Conservation (phyloP, 2,113 vertebrate species). For the Cavia porcellus region DNA sequence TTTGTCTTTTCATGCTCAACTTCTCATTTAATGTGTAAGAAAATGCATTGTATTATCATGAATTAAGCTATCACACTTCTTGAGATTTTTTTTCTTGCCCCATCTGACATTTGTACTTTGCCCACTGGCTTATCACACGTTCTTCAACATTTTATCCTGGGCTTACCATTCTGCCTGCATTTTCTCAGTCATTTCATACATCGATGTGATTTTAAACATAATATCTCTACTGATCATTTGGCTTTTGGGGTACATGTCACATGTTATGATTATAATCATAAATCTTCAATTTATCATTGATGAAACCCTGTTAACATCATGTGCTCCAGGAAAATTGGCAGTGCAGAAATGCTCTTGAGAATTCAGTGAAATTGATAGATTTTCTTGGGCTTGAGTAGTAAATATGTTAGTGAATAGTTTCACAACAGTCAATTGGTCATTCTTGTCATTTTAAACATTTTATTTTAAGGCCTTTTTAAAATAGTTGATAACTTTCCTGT, state of each 20-base stretch:
- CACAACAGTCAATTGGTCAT: not conserved
- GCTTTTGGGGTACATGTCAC: not conserved
- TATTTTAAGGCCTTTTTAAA: not conserved
- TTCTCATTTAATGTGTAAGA: not conserved
- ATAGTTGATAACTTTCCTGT: not conserved
- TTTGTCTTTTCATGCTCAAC: not conserved
- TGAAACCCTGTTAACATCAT: constrained; percentile 50
- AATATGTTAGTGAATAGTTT: not conserved
- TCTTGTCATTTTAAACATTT: not conserved
- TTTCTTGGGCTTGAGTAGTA: not conserved
- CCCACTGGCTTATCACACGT: not conserved
- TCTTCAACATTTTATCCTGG: not conserved
- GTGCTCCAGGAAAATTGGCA: constrained; percentile 4
- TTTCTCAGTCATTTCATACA: not conserved
- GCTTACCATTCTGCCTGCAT: not conserved
- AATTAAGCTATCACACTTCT: not conserved
- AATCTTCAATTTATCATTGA: constrained; percentile 45
- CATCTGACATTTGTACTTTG: not conserved
- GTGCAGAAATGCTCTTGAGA: constrained; percentile 16
- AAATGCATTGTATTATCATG: not conserved
- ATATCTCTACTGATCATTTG: not conserved
- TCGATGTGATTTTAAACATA: not conserved
- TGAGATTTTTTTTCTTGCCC: not conserved
- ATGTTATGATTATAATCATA: constrained; percentile 47
- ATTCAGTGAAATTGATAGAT: not conserved